Base-by-base conservation (phyloP, 2,113 vertebrate species). In the Riparia riparia region DNA sequence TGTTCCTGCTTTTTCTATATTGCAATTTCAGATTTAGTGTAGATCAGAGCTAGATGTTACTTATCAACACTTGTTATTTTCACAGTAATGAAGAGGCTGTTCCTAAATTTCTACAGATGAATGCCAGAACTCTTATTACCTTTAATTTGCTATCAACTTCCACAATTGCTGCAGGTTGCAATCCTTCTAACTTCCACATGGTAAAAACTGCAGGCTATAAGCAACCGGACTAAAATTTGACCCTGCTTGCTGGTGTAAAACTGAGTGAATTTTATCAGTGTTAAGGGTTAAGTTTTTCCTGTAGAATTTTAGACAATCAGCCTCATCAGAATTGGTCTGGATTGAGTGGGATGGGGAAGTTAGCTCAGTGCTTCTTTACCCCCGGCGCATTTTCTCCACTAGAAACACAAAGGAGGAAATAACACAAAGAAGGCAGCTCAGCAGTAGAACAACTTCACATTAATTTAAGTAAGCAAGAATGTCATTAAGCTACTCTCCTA, bases 391-490 rank as follows among this genome's bases (percentile, higher is more conserved):
- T 89, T 95, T 83, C 20, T 77, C 78, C 32, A 37, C 29, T 76
- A 37, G 49, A 57, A 94, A 31, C 58, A 89, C 1, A 8, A 82
- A 87, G 53, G 39, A 94, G 54, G 71, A 82, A 72, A 42, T 54
- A 77, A 65, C 29, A 53, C 19, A 60, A 88, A 88, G 66, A 28
- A 29, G 13, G 54, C 39, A 77, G 41, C 56, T 78, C 29, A 45
- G 88, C 68, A 77, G 53, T 89, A 64, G 47, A 92, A 58, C 42
- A 72, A 50, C 39, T 58, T 54, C 7, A 3, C 34, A 32, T 86
- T 79, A 69, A 65, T 92, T 82, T 92, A 77, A 64, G 41, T 77
- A 82, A 61, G 47, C 51, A 87, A 82, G 77, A 81, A 93, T 78
- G 64, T 78, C 12, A 63, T 86, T 39, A 78, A 66, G 60, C 72